phyloP scores from a whole-genome alignment of 2,888 invertebrate genomes.

The Lumbricus terrestris region DNA sequence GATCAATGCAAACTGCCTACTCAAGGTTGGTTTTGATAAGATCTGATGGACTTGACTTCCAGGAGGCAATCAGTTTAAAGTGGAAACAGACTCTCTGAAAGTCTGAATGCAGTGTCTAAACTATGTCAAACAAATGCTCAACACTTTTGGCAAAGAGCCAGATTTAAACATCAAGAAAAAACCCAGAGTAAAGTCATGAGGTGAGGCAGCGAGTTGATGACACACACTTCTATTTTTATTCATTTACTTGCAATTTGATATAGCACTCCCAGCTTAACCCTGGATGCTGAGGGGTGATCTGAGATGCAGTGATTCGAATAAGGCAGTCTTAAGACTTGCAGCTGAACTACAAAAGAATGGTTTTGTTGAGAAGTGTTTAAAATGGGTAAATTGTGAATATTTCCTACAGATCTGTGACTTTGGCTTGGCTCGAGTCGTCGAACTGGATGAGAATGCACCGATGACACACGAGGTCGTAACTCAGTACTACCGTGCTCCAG shows the following conservation, averaged over 20 bases:
- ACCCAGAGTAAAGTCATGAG: neutral
- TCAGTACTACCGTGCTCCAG: conserved; percentile 98
- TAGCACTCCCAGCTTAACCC: too few relatives aligned
- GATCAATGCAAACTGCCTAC: conserved; percentile 97
- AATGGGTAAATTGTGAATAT: too few relatives aligned
- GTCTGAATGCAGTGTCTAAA: neutral
- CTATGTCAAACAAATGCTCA: neutral
- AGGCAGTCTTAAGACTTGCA: neutral
- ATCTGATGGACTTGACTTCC: neutral
- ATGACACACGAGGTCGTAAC: conserved; percentile 99
- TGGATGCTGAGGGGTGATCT: neutral
- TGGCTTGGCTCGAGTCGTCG: conserved; percentile 94
- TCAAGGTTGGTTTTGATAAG: conserved; percentile 69
- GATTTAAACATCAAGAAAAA: neutral
- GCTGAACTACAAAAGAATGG: neutral
- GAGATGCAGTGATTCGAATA: neutral
- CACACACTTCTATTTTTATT: too few relatives aligned
- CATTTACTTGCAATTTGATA: too few relatives aligned
- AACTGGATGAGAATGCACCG: conserved; percentile 81
- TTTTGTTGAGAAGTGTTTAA: too few relatives aligned
- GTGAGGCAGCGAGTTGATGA: too few relatives aligned
- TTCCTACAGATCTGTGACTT: conserved; percentile 88
- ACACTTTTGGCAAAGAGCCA: neutral
- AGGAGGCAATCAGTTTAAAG: neutral
- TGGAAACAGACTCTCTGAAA: neutral